phyloP scores from a whole-genome alignment of 1,140 invertebrate genomes.

The Drosophila ercepeae region DNA sequence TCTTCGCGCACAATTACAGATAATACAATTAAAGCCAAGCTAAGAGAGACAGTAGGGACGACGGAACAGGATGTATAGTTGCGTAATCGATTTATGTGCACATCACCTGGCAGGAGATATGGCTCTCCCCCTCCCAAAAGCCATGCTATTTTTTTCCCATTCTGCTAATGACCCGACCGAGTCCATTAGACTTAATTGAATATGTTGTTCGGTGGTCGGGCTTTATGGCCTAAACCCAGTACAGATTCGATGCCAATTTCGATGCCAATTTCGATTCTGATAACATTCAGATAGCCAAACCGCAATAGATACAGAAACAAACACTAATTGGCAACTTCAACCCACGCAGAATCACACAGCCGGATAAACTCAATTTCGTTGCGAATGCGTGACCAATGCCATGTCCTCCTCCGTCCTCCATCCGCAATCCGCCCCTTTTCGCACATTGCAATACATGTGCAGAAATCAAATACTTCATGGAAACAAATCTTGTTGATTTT shows the following conservation, averaged over 20 bases:
- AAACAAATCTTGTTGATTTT: conserved; percentile 38
- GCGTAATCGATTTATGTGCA: conserved; percentile 78
- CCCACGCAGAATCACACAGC: conserved; percentile 18
- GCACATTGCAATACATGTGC: conserved; percentile 3
- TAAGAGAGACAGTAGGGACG: conserved; percentile 22
- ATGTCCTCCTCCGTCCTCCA: too few species aligned
- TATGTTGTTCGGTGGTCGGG: conserved; percentile 57
- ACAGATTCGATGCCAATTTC: too few species aligned
- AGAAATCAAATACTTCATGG: conserved; percentile 24
- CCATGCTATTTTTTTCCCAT: conserved; percentile 4
- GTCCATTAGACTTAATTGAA: conserved; percentile 80
- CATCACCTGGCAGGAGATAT: conserved; percentile 50
- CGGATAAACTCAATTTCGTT: conserved; percentile 29
- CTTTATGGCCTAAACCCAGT: conserved; percentile 29
- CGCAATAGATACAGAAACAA: conserved; percentile 35
- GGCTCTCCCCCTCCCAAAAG: neutral
- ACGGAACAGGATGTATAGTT: conserved; percentile 44
- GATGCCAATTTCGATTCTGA: conserved; percentile 33
- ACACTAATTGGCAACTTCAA: conserved; percentile 56
- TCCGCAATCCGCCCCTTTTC: neutral
- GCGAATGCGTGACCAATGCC: conserved; percentile 22
- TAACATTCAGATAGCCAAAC: conserved; percentile 41
- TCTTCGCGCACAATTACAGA: conserved; percentile 77
- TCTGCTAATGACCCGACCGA: conserved; percentile 58
- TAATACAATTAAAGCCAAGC: conserved; percentile 78